Evolutionary conservation across 2,797 vertebrate genomes (phyloP).

Genomic region (Enteromius paludinosus): DNA sequence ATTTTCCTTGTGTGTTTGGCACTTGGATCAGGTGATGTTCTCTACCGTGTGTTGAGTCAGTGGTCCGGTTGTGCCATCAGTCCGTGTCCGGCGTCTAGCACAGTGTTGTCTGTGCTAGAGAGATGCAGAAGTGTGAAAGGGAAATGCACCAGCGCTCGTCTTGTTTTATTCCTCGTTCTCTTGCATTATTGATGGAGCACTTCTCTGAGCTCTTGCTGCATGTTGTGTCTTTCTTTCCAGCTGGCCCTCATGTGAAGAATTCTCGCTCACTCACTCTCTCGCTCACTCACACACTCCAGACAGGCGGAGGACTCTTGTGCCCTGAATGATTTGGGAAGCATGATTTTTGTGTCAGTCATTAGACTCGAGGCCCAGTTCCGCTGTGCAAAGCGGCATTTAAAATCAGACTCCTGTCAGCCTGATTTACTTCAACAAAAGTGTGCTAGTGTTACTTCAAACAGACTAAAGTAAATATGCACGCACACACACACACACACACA

Average conservation of each 20-base stretch:
- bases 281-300: slow-evolving; percentile 25
- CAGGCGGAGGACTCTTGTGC: slow-evolving; percentile 19
- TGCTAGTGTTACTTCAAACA: slow-evolving; percentile 14
- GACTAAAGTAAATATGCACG: background rate
- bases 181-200: slow-evolving; percentile 53
- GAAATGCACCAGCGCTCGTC: slow-evolving; percentile 37
- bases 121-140: slow-evolving; percentile 46
- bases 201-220: slow-evolving; percentile 32
- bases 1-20: background rate
- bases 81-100: slow-evolving; percentile 7
- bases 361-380: slow-evolving; percentile 28
- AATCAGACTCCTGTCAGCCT: slow-evolving; percentile 41
- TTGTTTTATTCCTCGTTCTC: slow-evolving; percentile 53
- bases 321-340: slow-evolving; percentile 36
- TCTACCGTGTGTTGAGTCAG: slow-evolving; percentile 18
- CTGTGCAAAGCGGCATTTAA: slow-evolving; percentile 44
- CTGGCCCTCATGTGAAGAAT: slow-evolving; percentile 30
- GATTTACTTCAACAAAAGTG: slow-evolving; percentile 39
- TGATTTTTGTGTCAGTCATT: slow-evolving; percentile 47
- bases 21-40: background rate
- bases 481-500: background rate
- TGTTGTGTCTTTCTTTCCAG: slow-evolving; percentile 17
- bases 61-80: slow-evolving; percentile 21
- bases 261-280: background rate
- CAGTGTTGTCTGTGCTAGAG: slow-evolving; percentile 14